These are phyloP conservation scores for Nyctalus aviator DNA, from an alignment of 2,797 vertebrate genomes.

Conservation along the genomic window DNA sequence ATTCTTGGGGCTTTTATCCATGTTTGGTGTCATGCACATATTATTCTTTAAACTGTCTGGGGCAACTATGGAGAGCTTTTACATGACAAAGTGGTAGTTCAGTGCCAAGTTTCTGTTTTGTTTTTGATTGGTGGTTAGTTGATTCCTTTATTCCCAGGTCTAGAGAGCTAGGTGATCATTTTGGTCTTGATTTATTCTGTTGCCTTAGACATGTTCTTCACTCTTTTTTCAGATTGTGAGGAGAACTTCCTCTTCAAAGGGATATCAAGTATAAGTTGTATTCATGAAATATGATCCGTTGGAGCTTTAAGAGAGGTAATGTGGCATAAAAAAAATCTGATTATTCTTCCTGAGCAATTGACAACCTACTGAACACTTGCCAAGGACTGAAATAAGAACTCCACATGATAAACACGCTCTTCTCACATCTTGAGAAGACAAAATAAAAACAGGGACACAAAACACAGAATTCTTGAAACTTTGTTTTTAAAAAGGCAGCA, in stretches of 20 bases:
- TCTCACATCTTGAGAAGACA: background rate
- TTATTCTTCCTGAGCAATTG: background rate
- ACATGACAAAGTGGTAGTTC: background rate
- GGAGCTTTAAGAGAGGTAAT: background rate
- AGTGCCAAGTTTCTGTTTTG: background rate
- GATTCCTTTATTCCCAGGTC: background rate
- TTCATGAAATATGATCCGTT: background rate
- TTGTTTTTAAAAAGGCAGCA: background rate
- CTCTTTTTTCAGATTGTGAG: conserved; percentile 30
- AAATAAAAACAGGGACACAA: background rate
- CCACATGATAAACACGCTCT: background rate
- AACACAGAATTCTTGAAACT: background rate
- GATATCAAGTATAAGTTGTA: background rate
- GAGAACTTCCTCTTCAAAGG: background rate
- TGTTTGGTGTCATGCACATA: background rate
- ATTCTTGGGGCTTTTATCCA: background rate
- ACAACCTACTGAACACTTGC: background rate
- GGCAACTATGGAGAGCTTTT: background rate
- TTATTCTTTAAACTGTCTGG: background rate
- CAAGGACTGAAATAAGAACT: background rate
- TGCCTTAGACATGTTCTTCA: background rate
- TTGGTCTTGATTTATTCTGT: background rate
- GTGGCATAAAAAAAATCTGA: background rate
- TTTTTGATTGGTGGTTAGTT: background rate
- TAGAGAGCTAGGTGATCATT: background rate